Evolutionary conservation across 2,113 vertebrate species (phyloP).

Genomic region (Tenrec ecaudatus): DNA sequence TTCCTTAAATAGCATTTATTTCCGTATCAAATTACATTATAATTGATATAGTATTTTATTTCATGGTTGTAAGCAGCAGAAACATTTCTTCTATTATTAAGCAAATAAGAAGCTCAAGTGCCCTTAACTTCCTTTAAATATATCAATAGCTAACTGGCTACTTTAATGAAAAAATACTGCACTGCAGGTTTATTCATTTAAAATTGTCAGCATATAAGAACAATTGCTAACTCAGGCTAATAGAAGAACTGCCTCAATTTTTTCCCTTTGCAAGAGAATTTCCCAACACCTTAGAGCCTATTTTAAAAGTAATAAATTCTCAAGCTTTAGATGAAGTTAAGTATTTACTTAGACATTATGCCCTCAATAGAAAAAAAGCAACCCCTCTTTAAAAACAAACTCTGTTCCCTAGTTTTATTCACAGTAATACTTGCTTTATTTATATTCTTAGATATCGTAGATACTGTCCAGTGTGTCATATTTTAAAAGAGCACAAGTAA

Average conservation of each 20-base stretch:
- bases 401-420: not conserved
- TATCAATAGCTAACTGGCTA: not conserved
- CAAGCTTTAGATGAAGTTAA: constrained; percentile 29
- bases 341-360: not conserved
- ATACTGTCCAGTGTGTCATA: not conserved
- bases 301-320: not conserved
- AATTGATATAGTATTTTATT: not conserved
- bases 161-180: constrained; percentile 31
- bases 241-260: constrained; percentile 29
- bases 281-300: not conserved
- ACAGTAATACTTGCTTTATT: constrained; percentile 8
- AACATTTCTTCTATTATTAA: not conserved
- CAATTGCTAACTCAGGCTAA: constrained; percentile 12
- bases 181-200: not conserved
- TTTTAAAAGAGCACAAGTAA: constrained; percentile 1
- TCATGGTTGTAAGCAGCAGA: not conserved
- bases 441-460: constrained; percentile 17
- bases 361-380: not conserved
- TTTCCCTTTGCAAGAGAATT: constrained; percentile 15
- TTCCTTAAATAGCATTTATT: not conserved
- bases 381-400: not conserved
- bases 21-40: constrained; percentile 4
- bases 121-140: not conserved
- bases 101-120: not conserved
- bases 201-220: not conserved